Conservation (phyloP, 2,113 vertebrate species). For the Phylloscopus trochilus region DNA sequence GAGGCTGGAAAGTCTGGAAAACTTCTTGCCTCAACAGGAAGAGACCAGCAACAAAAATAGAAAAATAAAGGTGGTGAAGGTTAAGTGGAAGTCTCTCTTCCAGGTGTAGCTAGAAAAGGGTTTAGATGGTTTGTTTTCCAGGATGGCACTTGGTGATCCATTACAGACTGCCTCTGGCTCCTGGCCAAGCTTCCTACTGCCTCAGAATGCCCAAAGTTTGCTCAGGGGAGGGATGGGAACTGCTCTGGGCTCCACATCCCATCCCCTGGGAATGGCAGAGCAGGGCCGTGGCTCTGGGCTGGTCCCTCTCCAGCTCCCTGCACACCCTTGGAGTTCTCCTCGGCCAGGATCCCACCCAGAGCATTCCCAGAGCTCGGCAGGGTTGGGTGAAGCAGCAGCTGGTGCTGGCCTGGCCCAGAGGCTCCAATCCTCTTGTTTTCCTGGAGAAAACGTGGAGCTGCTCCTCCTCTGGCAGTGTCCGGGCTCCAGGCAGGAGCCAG, state of each 20-base stretch:
- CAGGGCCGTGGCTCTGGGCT: neutral
- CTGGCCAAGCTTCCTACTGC: neutral
- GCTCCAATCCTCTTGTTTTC: neutral
- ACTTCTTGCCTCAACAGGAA: neutral
- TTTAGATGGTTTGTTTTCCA: neutral
- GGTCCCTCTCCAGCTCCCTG: neutral
- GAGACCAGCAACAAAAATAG: neutral
- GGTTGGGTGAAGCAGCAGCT: neutral
- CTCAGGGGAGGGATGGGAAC: neutral
- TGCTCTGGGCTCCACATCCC: neutral
- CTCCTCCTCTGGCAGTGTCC: neutral
- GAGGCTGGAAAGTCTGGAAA: neutral
- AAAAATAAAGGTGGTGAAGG: neutral
- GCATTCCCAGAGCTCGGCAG: neutral
- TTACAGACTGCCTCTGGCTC: neutral
- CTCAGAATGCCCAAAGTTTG: neutral
- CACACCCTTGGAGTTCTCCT: neutral
- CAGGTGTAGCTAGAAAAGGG: neutral
- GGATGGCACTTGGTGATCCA: conserved; percentile 57
- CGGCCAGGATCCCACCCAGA: neutral
- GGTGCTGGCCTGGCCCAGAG: neutral
- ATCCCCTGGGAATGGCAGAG: neutral
- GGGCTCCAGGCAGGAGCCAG: neutral
- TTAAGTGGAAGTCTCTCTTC: neutral
- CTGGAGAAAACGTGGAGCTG: neutral